Evolutionary conservation across 2,888 invertebrate genomes (phyloP).

Genomic region (Cabera pusaria): DNA sequence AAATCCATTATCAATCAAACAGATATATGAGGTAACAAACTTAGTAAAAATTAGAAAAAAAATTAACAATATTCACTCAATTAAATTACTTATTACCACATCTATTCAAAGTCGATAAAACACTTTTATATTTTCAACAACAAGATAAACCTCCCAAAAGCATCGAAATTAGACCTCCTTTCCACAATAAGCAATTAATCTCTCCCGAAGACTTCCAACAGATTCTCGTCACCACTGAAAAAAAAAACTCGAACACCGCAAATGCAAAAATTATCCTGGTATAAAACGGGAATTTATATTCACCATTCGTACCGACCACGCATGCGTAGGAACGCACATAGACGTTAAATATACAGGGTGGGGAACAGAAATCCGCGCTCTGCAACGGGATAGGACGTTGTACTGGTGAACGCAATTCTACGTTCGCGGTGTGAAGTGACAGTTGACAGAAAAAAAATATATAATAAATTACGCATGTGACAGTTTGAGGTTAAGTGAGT

Average conservation of each 20-base stretch:
- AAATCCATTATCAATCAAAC: too few species aligned
- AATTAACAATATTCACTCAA: too few species aligned
- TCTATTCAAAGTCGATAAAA: too few species aligned
- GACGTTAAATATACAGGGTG: constrained; percentile 18
- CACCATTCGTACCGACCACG: constrained; percentile 14
- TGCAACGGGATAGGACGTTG: constrained; percentile 29
- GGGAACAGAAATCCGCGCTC: constrained; percentile 29
- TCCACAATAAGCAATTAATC: too few species aligned
- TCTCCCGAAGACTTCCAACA: too few species aligned
- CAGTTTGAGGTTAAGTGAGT: constrained; percentile 22
- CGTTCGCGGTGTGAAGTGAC: constrained; percentile 43
- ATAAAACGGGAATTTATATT: constrained; percentile 33
- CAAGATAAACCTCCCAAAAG: too few species aligned
- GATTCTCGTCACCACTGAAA: too few species aligned
- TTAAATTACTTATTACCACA: too few species aligned
- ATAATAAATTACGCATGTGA: constrained; percentile 27
- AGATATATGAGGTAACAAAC: too few species aligned
- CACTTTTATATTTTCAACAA: too few species aligned
- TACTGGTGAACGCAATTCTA: constrained; percentile 9
- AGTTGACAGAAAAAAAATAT: constrained; percentile 10
- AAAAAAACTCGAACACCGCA: constrained; percentile 14
- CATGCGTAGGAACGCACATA: constrained; percentile 25
- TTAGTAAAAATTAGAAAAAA: too few species aligned
- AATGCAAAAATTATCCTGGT: constrained; percentile 33
- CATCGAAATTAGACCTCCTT: too few species aligned